These are phyloP conservation scores for Icerya purchasi DNA, from an alignment of 2,888 invertebrate species.

Conservation along the genomic window DNA sequence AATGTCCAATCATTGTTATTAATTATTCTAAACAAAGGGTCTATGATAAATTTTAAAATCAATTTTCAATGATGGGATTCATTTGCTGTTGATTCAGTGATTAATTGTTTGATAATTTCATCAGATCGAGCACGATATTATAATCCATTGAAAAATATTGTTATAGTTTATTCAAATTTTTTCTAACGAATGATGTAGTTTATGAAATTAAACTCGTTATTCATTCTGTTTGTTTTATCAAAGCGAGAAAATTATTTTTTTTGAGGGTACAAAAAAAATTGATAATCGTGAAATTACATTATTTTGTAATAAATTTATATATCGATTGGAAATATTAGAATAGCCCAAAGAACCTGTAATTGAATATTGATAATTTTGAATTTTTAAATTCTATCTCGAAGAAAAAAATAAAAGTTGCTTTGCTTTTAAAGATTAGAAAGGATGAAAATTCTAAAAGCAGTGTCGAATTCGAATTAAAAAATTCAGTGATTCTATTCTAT, in stretches of 20 bases:
- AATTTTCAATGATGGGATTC: slow-evolving; percentile 3
- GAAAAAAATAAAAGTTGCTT: slow-evolving; percentile 2
- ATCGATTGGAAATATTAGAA: slow-evolving; percentile 1
- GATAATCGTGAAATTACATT: slow-evolving; percentile 1
- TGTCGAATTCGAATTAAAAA: too few relatives aligned
- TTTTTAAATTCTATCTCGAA: background rate
- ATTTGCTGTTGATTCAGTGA: slow-evolving; percentile 6
- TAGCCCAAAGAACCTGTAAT: too few relatives aligned
- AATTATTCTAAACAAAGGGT: too few relatives aligned
- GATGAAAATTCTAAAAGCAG: slow-evolving; percentile 1
- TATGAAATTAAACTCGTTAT: slow-evolving; percentile 4
- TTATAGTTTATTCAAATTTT: slow-evolving; percentile 5
- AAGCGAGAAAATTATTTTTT: slow-evolving; percentile 5
- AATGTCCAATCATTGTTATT: too few relatives aligned
- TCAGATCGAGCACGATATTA: slow-evolving; percentile 7
- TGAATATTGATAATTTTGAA: background rate
- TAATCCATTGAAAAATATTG: slow-evolving; percentile 5
- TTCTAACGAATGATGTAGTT: slow-evolving; percentile 3
- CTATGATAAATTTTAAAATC: slow-evolving; percentile 4
- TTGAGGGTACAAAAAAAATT: background rate
- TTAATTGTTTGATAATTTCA: slow-evolving; percentile 4
- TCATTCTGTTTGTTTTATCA: background rate
- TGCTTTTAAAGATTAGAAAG: background rate
- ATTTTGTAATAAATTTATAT: slow-evolving; percentile 6
- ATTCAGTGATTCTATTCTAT: too few relatives aligned